Evolutionary conservation across 2,888 invertebrate genomes (phyloP).

Genomic region (Yponomeuta sedellus): DNA sequence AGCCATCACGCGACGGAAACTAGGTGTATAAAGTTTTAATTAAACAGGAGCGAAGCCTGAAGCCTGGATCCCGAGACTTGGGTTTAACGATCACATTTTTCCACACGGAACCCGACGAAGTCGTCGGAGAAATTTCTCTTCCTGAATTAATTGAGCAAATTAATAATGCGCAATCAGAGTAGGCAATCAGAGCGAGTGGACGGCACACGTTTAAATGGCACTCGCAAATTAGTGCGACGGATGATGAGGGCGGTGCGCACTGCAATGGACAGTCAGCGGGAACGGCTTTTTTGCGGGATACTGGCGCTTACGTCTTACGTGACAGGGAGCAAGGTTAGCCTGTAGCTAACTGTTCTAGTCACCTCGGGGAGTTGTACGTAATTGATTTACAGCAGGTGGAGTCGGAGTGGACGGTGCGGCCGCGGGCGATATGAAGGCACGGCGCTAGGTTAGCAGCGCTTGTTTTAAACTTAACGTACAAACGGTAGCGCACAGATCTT

Average conservation of each 20-base stretch:
- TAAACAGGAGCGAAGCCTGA: constrained; percentile 43
- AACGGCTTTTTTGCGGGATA: too few relatives aligned
- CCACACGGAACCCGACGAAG: constrained; percentile 35
- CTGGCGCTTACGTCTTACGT: too few relatives aligned
- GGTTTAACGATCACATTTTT: constrained; percentile 68
- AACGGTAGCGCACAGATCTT: too few relatives aligned
- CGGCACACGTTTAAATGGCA: constrained; percentile 14
- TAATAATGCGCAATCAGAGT: constrained; percentile 15
- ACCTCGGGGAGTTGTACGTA: constrained; percentile 39
- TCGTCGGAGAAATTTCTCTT: constrained; percentile 54
- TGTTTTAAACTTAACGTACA: constrained; percentile 1
- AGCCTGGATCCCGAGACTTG: constrained; percentile 31
- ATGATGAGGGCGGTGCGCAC: background rate
- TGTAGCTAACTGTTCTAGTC: too few relatives aligned
- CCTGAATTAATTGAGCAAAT: constrained; percentile 53
- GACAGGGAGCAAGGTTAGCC: too few relatives aligned
- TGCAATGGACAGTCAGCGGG: too few relatives aligned
- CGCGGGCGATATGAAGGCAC: background rate
- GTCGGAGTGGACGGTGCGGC: constrained; percentile 19
- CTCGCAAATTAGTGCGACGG: background rate
- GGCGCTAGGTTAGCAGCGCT: background rate
- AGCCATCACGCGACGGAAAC: background rate
- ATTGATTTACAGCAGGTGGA: constrained; percentile 52
- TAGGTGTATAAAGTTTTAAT: constrained; percentile 42
- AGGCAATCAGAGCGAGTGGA: constrained; percentile 2